phyloP scores from a whole-genome alignment of 92 coral and sea anemone genomes.

The Ricordea florida region DNA sequence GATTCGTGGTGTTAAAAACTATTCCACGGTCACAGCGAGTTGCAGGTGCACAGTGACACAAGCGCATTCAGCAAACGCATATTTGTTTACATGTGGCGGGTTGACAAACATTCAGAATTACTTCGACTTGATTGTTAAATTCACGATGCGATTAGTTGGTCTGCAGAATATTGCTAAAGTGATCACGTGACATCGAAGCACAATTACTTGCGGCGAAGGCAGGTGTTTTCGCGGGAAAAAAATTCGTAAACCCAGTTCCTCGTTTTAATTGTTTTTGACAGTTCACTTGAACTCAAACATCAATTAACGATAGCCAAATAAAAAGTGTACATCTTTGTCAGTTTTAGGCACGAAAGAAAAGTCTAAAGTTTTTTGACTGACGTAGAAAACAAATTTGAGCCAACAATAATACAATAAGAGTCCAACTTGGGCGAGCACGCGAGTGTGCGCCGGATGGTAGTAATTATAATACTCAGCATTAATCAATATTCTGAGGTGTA shows the following conservation, averaged over 20 bases:
- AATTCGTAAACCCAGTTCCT: neutral
- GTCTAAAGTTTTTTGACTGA: neutral
- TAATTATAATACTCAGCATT: slow-evolving; percentile 28
- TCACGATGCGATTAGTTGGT: slow-evolving; percentile 21
- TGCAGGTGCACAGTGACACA: slow-evolving; percentile 35
- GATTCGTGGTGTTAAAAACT: neutral
- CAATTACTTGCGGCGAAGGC: too few relatives aligned
- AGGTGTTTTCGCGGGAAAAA: slow-evolving; percentile 28
- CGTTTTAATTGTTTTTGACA: neutral
- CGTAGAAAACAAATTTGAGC: neutral
- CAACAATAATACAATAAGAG: neutral
- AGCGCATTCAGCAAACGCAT: slow-evolving; percentile 51
- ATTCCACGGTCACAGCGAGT: slow-evolving; percentile 21
- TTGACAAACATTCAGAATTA: slow-evolving; percentile 51
- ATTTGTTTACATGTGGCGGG: slow-evolving; percentile 68
- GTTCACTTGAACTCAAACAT: neutral
- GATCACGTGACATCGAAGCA: slow-evolving; percentile 25
- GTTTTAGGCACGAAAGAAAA: too few relatives aligned
- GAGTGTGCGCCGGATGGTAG: slow-evolving; percentile 6
- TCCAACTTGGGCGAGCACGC: neutral
- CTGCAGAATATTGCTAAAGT: neutral
- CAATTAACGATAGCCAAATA: neutral
- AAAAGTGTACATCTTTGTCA: neutral
- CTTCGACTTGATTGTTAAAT: slow-evolving; percentile 59
- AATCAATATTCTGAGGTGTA: slow-evolving; percentile 34